phyloP scores from a whole-genome alignment of 1,140 invertebrate species.

The Hylaeus anthracinus region DNA sequence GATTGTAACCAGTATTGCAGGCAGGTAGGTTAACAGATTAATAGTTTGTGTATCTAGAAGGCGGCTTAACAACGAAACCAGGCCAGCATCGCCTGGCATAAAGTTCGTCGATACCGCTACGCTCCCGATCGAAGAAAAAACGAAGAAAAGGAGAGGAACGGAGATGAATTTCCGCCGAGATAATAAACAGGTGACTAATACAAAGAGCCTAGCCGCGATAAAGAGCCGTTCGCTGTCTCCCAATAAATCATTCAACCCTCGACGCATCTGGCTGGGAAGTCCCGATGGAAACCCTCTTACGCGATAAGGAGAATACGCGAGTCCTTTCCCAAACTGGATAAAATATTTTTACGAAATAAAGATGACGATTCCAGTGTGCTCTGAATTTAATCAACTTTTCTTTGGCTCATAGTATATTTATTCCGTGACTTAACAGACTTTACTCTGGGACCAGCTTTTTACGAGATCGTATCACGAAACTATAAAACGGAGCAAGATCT shows the following conservation, averaged over 20 bases:
- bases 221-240: neutral
- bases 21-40: constrained; percentile 65
- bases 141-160: neutral
- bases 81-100: constrained; percentile 56
- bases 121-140: constrained; percentile 9
- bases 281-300: neutral
- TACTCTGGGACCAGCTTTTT: too few relatives aligned
- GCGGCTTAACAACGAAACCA: constrained; percentile 66
- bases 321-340: too few relatives aligned
- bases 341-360: too few relatives aligned
- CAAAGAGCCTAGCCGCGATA: neutral
- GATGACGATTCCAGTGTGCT: too few relatives aligned
- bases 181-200: constrained; percentile 27
- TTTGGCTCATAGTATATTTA: too few relatives aligned
- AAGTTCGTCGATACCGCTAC: constrained; percentile 44
- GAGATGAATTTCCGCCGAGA: neutral
- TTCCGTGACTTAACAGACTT: too few relatives aligned
- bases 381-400: too few relatives aligned
- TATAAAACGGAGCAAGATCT: too few relatives aligned
- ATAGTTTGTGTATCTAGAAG: constrained; percentile 65
- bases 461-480: too few relatives aligned
- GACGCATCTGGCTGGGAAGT: neutral
- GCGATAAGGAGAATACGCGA: neutral
- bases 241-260: neutral
- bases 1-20: constrained; percentile 46